Base-by-base conservation (phyloP, 2,113 vertebrate species). In the Otocyon megalotis region DNA sequence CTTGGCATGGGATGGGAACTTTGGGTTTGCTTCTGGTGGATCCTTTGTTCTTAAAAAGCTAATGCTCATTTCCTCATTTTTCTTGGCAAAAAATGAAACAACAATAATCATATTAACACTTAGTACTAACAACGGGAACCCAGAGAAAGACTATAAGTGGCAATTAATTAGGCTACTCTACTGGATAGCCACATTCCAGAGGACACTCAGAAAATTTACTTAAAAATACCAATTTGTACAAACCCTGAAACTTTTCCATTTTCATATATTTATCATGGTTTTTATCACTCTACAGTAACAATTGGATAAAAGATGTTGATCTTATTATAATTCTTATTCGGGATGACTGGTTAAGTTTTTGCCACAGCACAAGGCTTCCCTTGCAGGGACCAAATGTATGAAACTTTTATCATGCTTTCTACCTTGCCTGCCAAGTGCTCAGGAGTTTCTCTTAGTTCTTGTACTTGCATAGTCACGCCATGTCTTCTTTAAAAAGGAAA, bases 11-110 rank as follows among this genome's bases (percentile, higher is more conserved):
- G 35, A 37, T 35, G 24, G 89, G 14, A 82, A 85, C 67, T 76
- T 93, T 20, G 71, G 90, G 53, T 79, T 88, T 95, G 58, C n/a
- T 97, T 88, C 67, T 91, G 56, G 67, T 96, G 91, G 54, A 93
- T 91, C 95, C 63, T 97, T 96, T 96, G 95, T 97, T 95, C 97
- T 96, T 71, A 32, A 85, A 97, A 90, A 48, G 48, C 83, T 89
- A 48, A 54, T 81, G 95, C 60, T 92, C 54, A 76, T 96, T 97
- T 97, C 96, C 91, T 96, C 86, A 88, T 97, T 98, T 96, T 95
- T 83, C 80, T 97, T 98, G 98, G 97, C 97, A 94, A 97, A 96
- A 97, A 94, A 96, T 85, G 80, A 97, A 94, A 76, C 79, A 95
- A 86, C 35, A 97, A 11, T 85, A 92, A 90, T 80, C 82, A 35